A percentile compares a stretch with the other conserved stretches of the same genome.
These are phyloP conservation scores for Xiphophorus birchmanni DNA, from an alignment of 2,797 vertebrate species.

Conservation along the genomic window DNA sequence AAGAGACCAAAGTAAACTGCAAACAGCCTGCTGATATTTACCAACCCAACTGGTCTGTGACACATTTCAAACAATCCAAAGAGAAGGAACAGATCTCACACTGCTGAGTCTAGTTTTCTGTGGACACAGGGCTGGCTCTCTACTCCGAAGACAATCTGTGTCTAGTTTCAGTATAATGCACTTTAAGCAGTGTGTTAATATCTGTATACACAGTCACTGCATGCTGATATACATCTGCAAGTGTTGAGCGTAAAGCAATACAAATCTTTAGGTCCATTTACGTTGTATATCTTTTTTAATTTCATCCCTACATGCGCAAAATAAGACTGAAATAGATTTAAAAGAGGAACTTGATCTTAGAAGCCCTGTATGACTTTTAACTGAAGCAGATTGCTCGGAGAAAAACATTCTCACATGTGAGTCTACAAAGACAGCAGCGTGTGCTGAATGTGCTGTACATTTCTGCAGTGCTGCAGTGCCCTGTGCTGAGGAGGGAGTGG, in stretches of 20 bases:
- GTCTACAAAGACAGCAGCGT: constrained; percentile 18
- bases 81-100: constrained; percentile 50
- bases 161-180: constrained; percentile 25
- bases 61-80: constrained; percentile 54
- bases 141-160: constrained; percentile 50
- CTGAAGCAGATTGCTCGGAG: constrained; percentile 29
- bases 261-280: neutral
- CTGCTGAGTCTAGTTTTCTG: constrained; percentile 34
- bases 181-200: constrained; percentile 19
- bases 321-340: constrained; percentile 31
- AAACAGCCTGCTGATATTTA: constrained; percentile 52
- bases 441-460: constrained; percentile 12
- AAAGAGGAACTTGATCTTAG: constrained; percentile 11
- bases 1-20: constrained; percentile 28
- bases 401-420: constrained; percentile 7
- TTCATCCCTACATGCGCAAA: constrained; percentile 4
- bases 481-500: constrained; percentile 18
- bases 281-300: neutral
- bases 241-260: neutral
- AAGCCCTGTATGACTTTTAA: neutral
- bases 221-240: neutral
- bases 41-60: constrained; percentile 55
- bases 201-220: neutral
- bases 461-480: constrained; percentile 52
- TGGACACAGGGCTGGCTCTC: constrained; percentile 32